Percentiles rank a stretch among this genome's conserved stretches.
phyloP scores from a whole-genome alignment of 2,113 vertebrate species.

The Cebus imitator region DNA sequence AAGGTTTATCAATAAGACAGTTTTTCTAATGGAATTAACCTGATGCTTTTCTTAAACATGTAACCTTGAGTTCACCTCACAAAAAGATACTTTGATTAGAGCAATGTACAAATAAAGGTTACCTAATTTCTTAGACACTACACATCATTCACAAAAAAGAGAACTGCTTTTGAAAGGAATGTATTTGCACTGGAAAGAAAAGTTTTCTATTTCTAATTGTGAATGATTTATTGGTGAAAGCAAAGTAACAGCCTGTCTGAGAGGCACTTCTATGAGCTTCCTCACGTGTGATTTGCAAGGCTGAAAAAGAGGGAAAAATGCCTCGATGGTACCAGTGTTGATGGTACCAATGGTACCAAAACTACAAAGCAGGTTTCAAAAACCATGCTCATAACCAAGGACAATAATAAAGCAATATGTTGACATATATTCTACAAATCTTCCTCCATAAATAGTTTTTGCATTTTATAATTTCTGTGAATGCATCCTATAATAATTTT shows the following conservation, averaged over 20 bases:
- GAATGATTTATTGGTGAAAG: not conserved
- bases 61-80: not conserved
- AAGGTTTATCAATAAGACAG: not conserved
- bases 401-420: not conserved
- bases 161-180: conserved; percentile 19
- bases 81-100: not conserved
- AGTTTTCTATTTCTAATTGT: conserved; percentile 19
- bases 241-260: not conserved
- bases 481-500: not conserved
- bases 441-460: not conserved
- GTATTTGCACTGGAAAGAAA: conserved; percentile 29
- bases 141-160: conserved; percentile 24
- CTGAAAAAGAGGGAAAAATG: not conserved
- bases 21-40: conserved; percentile 25
- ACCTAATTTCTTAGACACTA: not conserved
- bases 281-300: not conserved
- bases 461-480: not conserved
- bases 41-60: conserved; percentile 32
- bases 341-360: not conserved
- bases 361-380: not conserved
- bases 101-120: not conserved
- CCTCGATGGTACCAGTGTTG: not conserved
- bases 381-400: not conserved
- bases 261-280: not conserved
- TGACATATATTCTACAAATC: not conserved